Evolutionary conservation across 2,113 vertebrate species (phyloP), one percentile per base, ranked within the genome.

Genomic region (Lampris megalopsis): DNA sequence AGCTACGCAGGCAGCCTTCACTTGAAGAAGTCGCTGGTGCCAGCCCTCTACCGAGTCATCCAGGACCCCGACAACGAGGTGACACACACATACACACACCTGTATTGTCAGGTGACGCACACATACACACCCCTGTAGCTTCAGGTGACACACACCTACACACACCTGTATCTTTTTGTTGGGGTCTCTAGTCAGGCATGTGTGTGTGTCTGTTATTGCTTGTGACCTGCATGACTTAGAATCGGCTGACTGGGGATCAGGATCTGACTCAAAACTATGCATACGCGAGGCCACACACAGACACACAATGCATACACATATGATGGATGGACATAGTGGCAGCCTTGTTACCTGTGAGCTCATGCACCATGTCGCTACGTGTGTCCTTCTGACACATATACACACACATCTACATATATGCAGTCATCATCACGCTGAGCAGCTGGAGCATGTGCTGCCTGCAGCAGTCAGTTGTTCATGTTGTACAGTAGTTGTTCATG

Each of bases 51-150:
- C 93, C 95, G 95, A 89, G 95, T 99, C 82, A 98, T 99, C 92
- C 97, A 98, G 81, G 97, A 99, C 80, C 95, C 95, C 65, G 93
- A 95, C 93, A 98, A 96, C 79, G 97, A 99, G 97, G 97, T 99
- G 92, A 72, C 1, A 35, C 65, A 7, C n/a, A 0, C 5, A 62
- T 45, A 68, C 69, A 68, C 40, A 13, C 50, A 6, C 86, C 47
- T 9, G 4, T 43, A 42, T 41, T 6, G 4, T 5, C 57, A 43
- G 38, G n/a, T 11, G 5, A n/a, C 37, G 41, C 58, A 60, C 38
- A 60, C 58, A 41, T 9, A 60, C 9, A 5, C 3, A 53, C 10
- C 2, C 11, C 50, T 53, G 10, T 53, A 13, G 24, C 24, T 24
- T 5, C 57, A 43, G 38, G n/a, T 11, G 5, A n/a, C 37, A 60